Conservation (phyloP, 2,888 invertebrate genomes). For the Machimus rusticus region DNA sequence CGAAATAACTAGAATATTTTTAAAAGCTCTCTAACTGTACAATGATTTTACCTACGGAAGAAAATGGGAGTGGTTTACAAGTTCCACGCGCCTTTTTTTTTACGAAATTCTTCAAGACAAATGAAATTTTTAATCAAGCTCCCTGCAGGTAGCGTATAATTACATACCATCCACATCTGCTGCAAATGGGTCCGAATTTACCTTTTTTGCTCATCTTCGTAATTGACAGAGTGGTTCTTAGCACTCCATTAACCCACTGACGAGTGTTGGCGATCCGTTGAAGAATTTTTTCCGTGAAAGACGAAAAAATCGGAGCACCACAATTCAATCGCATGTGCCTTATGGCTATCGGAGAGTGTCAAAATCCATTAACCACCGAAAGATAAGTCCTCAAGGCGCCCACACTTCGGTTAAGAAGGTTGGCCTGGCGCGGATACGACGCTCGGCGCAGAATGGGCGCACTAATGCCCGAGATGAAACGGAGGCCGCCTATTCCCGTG, state of each 20-base stretch:
- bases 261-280: not conserved
- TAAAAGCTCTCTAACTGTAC: not conserved
- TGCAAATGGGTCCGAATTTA: not conserved
- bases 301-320: not conserved
- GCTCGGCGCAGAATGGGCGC: not conserved
- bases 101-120: not conserved
- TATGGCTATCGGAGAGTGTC: conserved; percentile 43
- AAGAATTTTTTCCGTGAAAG: not conserved
- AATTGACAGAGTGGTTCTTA: conserved; percentile 1
- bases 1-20: not conserved
- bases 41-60: not conserved
- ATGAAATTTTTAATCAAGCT: not conserved
- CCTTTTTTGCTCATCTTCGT: not conserved
- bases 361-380: conserved; percentile 43
- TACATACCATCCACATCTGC: not conserved
- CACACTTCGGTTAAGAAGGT: conserved; percentile 21
- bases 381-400: conserved; percentile 43
- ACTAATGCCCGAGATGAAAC: conserved; percentile 13
- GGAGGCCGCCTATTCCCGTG: conserved; percentile 37
- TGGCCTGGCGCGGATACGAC: not conserved
- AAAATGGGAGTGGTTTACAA: not conserved
- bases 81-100: not conserved
- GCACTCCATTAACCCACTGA: conserved; percentile 33
- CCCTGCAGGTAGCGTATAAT: not conserved
- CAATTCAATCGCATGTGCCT: conserved; percentile 28